Evolutionary conservation across 2,113 vertebrate species (phyloP).

Genomic region (Pseudois nayaur): DNA sequence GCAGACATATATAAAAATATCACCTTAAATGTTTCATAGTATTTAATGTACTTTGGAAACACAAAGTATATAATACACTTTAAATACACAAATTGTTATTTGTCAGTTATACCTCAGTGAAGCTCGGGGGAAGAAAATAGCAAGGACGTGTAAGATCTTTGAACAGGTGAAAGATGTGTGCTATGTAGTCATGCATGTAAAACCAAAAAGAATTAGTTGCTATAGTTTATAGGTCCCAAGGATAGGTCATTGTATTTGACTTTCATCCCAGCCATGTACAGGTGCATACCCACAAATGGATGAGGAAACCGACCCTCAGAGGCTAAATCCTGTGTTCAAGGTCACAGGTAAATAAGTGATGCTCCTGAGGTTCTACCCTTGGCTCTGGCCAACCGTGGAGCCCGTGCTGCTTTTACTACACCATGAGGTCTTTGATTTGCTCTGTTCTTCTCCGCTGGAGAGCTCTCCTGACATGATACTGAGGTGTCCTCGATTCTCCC

Average conservation of each 20-base stretch:
- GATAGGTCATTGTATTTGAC: not conserved
- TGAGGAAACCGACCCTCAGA: not conserved
- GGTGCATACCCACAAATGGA: not conserved
- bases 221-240: not conserved
- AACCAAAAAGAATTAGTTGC: not conserved
- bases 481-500: not conserved
- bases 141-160: not conserved
- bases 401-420: not conserved
- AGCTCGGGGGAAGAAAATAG: not conserved
- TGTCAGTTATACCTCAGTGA: not conserved
- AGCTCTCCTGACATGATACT: not conserved
- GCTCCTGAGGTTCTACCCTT: not conserved
- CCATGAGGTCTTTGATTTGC: not conserved
- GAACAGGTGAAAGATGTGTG: not conserved
- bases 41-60: not conserved
- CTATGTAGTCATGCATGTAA: fast-evolving
- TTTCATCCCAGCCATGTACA: not conserved
- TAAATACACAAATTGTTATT: not conserved
- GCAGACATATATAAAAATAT: not conserved
- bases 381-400: not conserved
- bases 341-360: not conserved
- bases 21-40: not conserved
- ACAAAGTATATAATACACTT: not conserved
- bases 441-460: not conserved
- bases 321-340: not conserved